These are phyloP conservation scores for Dendrocincla tyrannina DNA, from an alignment of 2,797 vertebrate genomes.

Conservation along the genomic window DNA sequence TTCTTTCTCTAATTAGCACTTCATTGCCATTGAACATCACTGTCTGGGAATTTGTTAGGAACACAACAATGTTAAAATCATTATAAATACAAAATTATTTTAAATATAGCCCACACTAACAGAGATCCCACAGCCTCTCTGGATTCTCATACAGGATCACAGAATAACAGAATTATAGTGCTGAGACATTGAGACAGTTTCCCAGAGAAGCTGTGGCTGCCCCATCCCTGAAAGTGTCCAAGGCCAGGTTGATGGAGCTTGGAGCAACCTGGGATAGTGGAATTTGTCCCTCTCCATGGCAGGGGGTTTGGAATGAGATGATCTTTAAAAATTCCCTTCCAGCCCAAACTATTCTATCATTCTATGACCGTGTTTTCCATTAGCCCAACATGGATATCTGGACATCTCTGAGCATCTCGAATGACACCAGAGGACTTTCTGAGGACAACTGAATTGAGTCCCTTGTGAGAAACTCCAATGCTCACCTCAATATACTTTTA, in stretches of 20 bases:
- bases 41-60: neutral
- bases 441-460: neutral
- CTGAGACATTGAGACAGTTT: neutral
- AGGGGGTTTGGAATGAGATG: neutral
- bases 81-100: neutral
- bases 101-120: neutral
- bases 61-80: neutral
- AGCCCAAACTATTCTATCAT: neutral
- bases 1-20: neutral
- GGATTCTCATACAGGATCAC: neutral
- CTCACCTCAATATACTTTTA: fast-evolving
- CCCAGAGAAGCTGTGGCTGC: neutral
- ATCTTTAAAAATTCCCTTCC: neutral
- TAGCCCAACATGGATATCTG: neutral
- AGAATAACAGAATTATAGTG: neutral
- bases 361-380: neutral
- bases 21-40: neutral
- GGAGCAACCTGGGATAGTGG: neutral
- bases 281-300: neutral
- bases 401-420: fast-evolving
- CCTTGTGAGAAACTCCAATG: neutral
- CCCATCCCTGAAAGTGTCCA: neutral
- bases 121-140: neutral
- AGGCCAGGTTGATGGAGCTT: fast-evolving
- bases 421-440: neutral